A percentile compares a stretch with the other conserved stretches of the same genome.
These are phyloP conservation scores for Malthinus seriepunctatus DNA, from an alignment of 2,888 invertebrate species.

Conservation along the genomic window DNA sequence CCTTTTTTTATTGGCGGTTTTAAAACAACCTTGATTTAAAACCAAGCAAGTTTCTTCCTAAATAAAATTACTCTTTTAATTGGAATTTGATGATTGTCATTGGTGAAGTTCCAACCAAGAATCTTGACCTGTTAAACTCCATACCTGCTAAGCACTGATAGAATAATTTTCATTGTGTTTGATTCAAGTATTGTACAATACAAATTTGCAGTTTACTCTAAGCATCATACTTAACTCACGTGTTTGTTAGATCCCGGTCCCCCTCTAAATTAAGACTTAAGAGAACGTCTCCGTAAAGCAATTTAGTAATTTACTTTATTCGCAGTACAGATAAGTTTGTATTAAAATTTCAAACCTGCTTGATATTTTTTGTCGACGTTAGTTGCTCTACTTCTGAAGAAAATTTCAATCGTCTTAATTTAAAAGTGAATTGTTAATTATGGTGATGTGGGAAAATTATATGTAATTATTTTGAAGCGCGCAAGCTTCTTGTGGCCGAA, in stretches of 20 bases:
- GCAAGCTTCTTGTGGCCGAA: not conserved
- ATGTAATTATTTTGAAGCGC: not conserved
- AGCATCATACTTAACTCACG: slow-evolving; percentile 31
- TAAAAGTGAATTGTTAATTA: too few species aligned
- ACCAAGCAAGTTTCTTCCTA: too few species aligned
- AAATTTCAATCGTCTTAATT: not conserved
- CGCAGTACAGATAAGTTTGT: slow-evolving; percentile 32
- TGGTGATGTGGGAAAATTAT: not conserved
- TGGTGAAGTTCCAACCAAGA: too few species aligned
- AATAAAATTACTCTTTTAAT: too few species aligned
- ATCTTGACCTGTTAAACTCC: too few species aligned
- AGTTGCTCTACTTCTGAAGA: not conserved
- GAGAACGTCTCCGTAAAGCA: slow-evolving; percentile 44
- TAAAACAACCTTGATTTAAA: too few species aligned
- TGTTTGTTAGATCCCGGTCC: slow-evolving; percentile 29
- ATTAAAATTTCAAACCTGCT: slow-evolving; percentile 19
- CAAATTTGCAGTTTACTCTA: slow-evolving; percentile 17
- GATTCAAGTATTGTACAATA: slow-evolving; percentile 13
- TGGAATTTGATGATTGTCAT: too few species aligned
- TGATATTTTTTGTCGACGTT: slow-evolving; percentile 2
- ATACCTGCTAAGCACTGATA: too few species aligned
- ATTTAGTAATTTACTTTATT: slow-evolving; percentile 52
- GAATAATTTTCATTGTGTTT: too few species aligned
- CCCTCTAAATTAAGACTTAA: slow-evolving; percentile 35
- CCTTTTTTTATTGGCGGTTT: too few species aligned